Percentiles rank a stretch among this genome's conserved stretches.
phyloP scores from a whole-genome alignment of 2,888 invertebrate species.

The Leucania comma region DNA sequence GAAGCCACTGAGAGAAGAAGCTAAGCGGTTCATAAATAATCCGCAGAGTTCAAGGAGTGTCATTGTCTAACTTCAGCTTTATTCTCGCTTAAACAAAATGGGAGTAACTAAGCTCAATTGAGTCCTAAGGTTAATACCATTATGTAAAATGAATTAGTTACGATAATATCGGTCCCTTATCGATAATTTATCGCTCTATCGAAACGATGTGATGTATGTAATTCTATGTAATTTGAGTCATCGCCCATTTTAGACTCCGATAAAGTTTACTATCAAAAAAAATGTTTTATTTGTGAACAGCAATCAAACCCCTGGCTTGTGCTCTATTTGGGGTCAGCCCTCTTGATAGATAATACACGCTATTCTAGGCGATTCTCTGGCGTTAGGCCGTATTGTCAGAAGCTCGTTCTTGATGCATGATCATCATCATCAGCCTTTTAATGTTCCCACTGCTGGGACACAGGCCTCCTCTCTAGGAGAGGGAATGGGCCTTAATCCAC shows the following conservation, averaged over 20 bases:
- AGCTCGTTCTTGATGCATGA: too few relatives aligned
- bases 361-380: too few relatives aligned
- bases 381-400: too few relatives aligned
- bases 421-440: too few relatives aligned
- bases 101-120: neutral
- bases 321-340: too few relatives aligned
- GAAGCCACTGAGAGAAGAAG: too few relatives aligned
- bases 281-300: neutral
- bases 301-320: too few relatives aligned
- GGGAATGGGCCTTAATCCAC: too few relatives aligned
- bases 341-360: too few relatives aligned
- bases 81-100: neutral
- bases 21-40: neutral
- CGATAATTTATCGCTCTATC: conserved; percentile 43
- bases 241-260: conserved; percentile 16
- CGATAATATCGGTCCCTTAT: conserved; percentile 35
- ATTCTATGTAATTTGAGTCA: conserved; percentile 38
- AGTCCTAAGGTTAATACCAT: conserved; percentile 14
- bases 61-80: neutral
- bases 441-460: too few relatives aligned
- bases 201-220: conserved; percentile 9
- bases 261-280: neutral
- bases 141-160: conserved; percentile 37
- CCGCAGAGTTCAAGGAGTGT: conserved; percentile 10
- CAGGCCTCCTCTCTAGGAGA: too few relatives aligned